Evolutionary conservation across 1,140 invertebrate species (phyloP), one percentile per base, ranked within the genome.

Genomic region (Pseudachorutes palmiensis): DNA sequence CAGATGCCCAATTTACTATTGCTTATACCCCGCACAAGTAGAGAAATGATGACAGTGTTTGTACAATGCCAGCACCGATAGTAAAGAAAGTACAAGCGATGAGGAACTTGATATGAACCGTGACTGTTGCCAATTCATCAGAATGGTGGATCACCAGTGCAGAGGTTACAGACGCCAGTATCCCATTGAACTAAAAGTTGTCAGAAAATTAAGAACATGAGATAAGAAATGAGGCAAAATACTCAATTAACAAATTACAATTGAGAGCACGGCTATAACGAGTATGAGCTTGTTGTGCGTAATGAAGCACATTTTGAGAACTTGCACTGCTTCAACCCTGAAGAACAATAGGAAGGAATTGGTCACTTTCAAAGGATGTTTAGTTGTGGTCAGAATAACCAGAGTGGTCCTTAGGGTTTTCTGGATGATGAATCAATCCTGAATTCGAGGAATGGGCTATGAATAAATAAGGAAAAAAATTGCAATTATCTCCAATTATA

Each of bases 201-300:
- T 9, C 19, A 41, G 19, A 19, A 41, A 41, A 41, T 9, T 41
- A 41, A 5, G 19, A 41, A 41, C 36, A 19, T 41, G 5, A 55
- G 5, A 55, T 12, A 55, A 55, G 5, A 9, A 22, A 14, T 24
- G 51, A 55, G 9, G 5, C 24, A 5, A 55, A 12, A 19, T 45
- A 12, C 19, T 45, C 19, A 45, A 12, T 45, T 45, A 45, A 45
- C 9, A 12, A 45, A 45, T 55, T 55, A 55, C 51, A 22, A 55
- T 55, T 19, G 51, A 55, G 24, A 55, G 24, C 3, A 26, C 24
- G 24, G 51, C 51, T 5, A 55, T 55, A 5, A 55, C 24, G 51
- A 55, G 51, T 5, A 55, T 55, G 51, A 55, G 51, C 24, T 22
- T 55, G 24, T 55, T 55, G 51, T 55, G 51, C 12, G 51, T 55